Conservation (phyloP, 2,888 invertebrate genomes). For the Drosophila colorata region DNA sequence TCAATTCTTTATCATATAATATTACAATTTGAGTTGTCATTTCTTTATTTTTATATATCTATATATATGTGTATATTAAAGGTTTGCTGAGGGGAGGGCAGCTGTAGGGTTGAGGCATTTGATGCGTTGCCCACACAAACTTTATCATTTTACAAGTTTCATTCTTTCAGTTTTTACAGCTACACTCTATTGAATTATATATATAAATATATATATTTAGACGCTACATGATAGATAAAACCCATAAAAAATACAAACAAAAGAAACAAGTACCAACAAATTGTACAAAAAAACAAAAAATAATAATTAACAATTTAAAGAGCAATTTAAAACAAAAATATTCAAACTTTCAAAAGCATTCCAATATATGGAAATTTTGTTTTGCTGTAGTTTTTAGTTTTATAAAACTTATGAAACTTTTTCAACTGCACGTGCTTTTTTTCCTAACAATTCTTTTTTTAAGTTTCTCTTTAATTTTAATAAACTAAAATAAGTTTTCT, state of each 20-base stretch:
- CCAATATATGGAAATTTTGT: no score
- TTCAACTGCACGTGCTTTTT: no score
- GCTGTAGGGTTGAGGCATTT: slow-evolving; percentile 42
- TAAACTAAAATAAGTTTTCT: no score
- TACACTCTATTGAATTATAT: slow-evolving; percentile 52
- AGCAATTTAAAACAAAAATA: not conserved
- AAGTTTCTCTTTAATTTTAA: no score
- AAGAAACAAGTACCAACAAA: not conserved
- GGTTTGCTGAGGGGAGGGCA: not conserved
- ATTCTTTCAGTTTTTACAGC: slow-evolving; percentile 34
- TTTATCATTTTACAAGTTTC: slow-evolving; percentile 66
- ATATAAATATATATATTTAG: slow-evolving; percentile 38
- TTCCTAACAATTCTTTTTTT: no score
- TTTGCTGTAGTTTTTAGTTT: no score
- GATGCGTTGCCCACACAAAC: slow-evolving; percentile 66
- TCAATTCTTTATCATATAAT: slow-evolving; percentile 60
- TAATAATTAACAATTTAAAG: no score
- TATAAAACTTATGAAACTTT: no score
- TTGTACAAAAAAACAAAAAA: not conserved
- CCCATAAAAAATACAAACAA: slow-evolving; percentile 20
- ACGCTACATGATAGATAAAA: slow-evolving; percentile 19
- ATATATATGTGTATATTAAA: not conserved
- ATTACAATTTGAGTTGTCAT: slow-evolving; percentile 83
- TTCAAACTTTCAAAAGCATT: no score
- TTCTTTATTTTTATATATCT: slow-evolving; percentile 31